Evolutionary conservation across 2,797 vertebrate species (phyloP), one percentile per base, ranked within the genome.

Genomic region (Galaxias olidus): DNA sequence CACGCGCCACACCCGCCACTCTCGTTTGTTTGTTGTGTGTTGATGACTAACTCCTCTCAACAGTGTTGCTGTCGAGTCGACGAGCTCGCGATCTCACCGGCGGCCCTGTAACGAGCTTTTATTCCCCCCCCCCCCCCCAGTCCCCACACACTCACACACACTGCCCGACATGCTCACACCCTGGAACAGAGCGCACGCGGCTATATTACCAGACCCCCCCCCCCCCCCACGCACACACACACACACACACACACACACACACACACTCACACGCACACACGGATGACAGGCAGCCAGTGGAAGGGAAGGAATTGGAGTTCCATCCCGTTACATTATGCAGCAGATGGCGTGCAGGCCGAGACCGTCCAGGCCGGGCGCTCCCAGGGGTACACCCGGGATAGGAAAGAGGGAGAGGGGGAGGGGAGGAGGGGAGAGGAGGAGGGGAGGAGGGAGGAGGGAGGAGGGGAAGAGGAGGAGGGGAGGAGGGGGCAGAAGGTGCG

Each of bases 241-340:
- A 60, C 61, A 68, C 74, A 67, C 72, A 74, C 66, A 76, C 63
- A 72, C 50, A 61, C 62, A 14, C 43, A 18, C 20, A 48, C 59
- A 51, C 65, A 65, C 74, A 77, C 71, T 73, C 75, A 64, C 58
- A 72, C 76, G 70, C 68, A 74, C 74, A 75, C 85, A 77, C 77
- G 76, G 81, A 88, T 85, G 90, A 91, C 89, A 91, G 85, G 83
- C 90, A 92, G 87, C 77, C 90, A 90, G 91, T 91, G 90, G 90
- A 90, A 92, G 91, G 91, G 90, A 91, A 92, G 88, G 89, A 92
- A 91, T 91, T 91, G 90, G 87, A 91, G 89, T 90, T 93, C 89
- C 89, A 88, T 90, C 90, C 89, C 87, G 88, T 87, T 90, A 90
- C 91, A 92, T 93, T 92, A 93, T 90, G 88, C 90, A 90, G 90